phyloP scores from a whole-genome alignment of 2,888 invertebrate species.

The Eretmocerus hayati region DNA sequence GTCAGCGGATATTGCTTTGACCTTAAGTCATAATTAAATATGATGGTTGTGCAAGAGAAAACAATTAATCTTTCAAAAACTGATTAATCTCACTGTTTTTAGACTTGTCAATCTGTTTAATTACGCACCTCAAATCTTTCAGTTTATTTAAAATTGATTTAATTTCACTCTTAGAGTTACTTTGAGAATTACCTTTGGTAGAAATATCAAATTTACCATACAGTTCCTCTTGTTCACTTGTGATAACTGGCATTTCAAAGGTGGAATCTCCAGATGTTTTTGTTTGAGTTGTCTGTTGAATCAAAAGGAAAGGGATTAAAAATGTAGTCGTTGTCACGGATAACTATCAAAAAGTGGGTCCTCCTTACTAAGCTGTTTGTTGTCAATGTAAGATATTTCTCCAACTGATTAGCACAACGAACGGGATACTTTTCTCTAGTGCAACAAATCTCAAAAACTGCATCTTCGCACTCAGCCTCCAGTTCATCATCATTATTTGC shows the following conservation, averaged over 20 bases:
- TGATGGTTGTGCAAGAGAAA: too few species aligned
- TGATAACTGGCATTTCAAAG: constrained; percentile 15
- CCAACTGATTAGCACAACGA: constrained; percentile 32
- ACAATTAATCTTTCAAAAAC: constrained; percentile 7
- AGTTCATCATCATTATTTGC: constrained; percentile 21
- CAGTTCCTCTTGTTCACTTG: constrained; percentile 22
- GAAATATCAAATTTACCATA: constrained; percentile 12
- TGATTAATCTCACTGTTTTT: constrained; percentile 21
- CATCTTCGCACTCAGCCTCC: constrained; percentile 36
- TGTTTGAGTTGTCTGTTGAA: too few species aligned
- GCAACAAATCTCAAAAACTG: constrained; percentile 33
- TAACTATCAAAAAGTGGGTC: neutral
- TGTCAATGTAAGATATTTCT: constrained; percentile 27
- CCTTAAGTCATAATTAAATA: too few species aligned
- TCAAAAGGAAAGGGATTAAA: too few species aligned
- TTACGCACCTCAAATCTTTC: constrained; percentile 28
- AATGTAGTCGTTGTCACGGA: neutral
- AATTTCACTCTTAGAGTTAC: constrained; percentile 12
- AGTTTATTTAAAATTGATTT: constrained; percentile 25
- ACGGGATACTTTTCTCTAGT: constrained; percentile 34
- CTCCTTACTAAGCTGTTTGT: constrained; percentile 18
- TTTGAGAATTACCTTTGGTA: constrained; percentile 1
- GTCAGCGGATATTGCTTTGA: too few species aligned
- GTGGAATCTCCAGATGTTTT: too few species aligned
- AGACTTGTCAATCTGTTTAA: constrained; percentile 31